Evolutionary conservation across 2,888 invertebrate species (phyloP).

Genomic region (Choreutis nemorana): DNA sequence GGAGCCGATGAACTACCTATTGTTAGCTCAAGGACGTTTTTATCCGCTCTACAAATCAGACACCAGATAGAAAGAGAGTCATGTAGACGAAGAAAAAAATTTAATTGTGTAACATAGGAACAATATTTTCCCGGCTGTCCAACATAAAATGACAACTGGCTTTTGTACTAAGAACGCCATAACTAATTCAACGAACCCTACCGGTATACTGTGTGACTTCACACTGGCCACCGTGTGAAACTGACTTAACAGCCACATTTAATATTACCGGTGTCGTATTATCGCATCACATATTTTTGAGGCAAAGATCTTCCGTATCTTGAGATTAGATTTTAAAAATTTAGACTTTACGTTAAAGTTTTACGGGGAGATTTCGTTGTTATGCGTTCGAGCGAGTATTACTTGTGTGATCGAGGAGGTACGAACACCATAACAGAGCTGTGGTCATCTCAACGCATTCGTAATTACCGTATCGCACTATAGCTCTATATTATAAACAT

Average conservation of each 20-base stretch:
- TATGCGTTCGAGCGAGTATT: too few relatives aligned
- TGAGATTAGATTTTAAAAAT: too few relatives aligned
- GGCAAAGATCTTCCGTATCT: constrained; percentile 29
- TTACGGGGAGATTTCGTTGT: not conserved
- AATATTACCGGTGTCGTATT: constrained; percentile 48
- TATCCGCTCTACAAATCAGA: too few relatives aligned
- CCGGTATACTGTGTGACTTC: constrained; percentile 60
- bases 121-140: too few relatives aligned
- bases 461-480: constrained; percentile 34
- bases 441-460: constrained; percentile 18
- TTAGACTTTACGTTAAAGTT: too few relatives aligned
- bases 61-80: not conserved
- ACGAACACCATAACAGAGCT: constrained; percentile 16
- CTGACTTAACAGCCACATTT: constrained; percentile 45
- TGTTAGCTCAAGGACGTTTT: constrained; percentile 44
- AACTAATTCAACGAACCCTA: constrained; percentile 66
- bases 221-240: constrained; percentile 59
- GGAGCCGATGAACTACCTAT: constrained; percentile 40
- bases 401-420: constrained; percentile 19
- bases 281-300: constrained; percentile 43
- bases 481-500: constrained; percentile 37
- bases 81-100: too few relatives aligned
- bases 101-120: too few relatives aligned
- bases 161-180: constrained; percentile 59
- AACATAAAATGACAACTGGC: constrained; percentile 51